These are phyloP conservation scores for Ypsolopha sequella DNA, from an alignment of 2,888 invertebrate genomes.

Conservation along the genomic window DNA sequence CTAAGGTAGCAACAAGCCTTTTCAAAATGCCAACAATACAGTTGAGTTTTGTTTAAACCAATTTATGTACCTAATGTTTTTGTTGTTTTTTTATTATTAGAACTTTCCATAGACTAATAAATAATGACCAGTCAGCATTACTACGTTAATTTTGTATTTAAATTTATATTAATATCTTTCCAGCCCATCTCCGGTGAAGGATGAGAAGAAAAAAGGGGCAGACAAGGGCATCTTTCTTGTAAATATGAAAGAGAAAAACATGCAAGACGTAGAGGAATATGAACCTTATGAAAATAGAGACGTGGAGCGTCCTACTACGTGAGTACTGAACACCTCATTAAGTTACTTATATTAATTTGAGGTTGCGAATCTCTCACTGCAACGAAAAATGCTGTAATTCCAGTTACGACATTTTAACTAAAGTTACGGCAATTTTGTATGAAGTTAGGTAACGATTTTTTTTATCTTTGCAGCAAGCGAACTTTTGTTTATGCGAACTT, in stretches of 20 bases:
- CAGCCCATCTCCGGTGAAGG: constrained; percentile 57
- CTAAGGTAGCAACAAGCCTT: no score
- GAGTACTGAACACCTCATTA: constrained; percentile 36
- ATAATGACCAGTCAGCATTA: not conserved
- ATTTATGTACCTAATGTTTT: not conserved
- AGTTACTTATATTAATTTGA: no score
- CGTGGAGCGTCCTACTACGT: constrained; percentile 82
- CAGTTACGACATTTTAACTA: no score
- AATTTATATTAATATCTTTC: constrained; percentile 5
- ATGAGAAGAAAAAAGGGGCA: constrained; percentile 34
- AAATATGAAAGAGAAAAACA: constrained; percentile 63
- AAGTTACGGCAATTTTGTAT: no score
- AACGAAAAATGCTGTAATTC: no score
- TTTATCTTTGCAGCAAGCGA: no score
- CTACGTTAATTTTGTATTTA: not conserved
- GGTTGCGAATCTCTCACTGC: no score
- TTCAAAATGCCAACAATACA: not conserved
- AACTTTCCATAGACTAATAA: not conserved
- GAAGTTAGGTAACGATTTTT: no score
- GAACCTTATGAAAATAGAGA: constrained; percentile 77
- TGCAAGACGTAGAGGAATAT: constrained; percentile 69
- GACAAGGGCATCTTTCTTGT: constrained; percentile 54
- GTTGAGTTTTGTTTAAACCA: not conserved
- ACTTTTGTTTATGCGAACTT: no score
- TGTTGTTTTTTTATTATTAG: not conserved